Conservation (phyloP, 2,888 invertebrate species). For the Drosophila nr. fundita region DNA sequence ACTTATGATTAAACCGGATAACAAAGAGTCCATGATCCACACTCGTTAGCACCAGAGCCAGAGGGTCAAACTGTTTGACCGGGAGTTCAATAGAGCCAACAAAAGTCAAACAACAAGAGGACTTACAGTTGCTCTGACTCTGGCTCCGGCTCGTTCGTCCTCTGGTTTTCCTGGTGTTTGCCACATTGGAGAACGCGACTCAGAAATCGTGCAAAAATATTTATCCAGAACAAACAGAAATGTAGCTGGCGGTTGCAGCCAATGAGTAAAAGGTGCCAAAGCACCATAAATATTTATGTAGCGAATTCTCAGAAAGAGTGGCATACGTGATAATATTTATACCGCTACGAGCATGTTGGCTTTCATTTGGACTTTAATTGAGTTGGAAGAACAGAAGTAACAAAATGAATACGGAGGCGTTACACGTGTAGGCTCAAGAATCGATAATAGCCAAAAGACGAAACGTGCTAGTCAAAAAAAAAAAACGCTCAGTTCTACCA, state of each 20-base stretch:
- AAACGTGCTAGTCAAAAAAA: background rate
- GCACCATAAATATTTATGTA: conserved; percentile 18
- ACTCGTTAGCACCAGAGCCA: conserved; percentile 38
- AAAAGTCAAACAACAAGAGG: conserved; percentile 43
- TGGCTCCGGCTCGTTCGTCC: background rate
- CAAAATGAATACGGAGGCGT: background rate
- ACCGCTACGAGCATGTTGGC: background rate
- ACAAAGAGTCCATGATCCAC: conserved; percentile 44
- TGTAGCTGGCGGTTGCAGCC: background rate
- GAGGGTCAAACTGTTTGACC: conserved; percentile 38
- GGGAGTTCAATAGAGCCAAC: conserved; percentile 43
- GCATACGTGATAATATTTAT: background rate
- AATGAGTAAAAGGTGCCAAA: conserved; percentile 3
- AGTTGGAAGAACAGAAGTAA: background rate
- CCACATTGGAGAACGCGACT: background rate
- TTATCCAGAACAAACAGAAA: conserved; percentile 25
- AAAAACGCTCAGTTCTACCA: background rate
- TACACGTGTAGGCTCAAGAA: background rate
- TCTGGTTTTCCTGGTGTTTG: background rate
- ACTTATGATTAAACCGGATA: conserved; percentile 15
- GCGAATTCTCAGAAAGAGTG: background rate
- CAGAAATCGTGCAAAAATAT: conserved; percentile 16
- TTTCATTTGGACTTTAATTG: background rate
- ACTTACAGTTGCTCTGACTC: background rate
- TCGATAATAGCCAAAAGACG: background rate